Percentiles rank a stretch among this genome's conserved stretches.
Evolutionary conservation across 2,797 vertebrate genomes (phyloP).

Genomic region (Tiaroga cobitis): DNA sequence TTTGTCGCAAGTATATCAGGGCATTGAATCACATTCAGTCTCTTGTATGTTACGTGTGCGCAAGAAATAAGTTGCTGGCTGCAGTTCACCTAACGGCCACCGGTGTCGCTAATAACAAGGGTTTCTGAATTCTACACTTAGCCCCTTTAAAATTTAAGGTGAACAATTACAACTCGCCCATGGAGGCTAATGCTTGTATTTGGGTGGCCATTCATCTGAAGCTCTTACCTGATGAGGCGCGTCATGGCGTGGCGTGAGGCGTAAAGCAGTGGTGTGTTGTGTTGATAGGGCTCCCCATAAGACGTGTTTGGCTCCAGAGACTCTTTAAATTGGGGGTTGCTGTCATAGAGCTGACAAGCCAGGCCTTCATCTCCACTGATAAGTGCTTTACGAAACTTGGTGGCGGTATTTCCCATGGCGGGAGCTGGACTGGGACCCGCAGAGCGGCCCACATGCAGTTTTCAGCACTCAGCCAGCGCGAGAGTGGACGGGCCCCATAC

Average conservation of each 20-base stretch:
- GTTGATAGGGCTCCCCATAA: slow-evolving; percentile 97
- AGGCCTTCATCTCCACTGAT: slow-evolving; percentile 94
- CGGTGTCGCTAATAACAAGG: neutral
- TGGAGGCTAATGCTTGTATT: neutral
- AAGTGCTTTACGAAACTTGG: slow-evolving; percentile 97
- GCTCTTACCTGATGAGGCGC: slow-evolving; percentile 90
- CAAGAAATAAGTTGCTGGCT: neutral
- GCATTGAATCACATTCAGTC: neutral
- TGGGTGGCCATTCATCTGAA: neutral
- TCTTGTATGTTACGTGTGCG: neutral
- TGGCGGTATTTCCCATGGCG: slow-evolving; percentile 96
- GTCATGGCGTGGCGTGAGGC: slow-evolving; percentile 94
- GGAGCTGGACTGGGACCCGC: slow-evolving; percentile 4
- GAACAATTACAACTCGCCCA: neutral
- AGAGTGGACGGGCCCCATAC: slow-evolving; percentile 7
- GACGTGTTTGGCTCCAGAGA: slow-evolving; percentile 95
- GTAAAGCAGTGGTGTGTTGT: slow-evolving; percentile 97
- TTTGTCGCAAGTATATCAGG: neutral
- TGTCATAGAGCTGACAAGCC: slow-evolving; percentile 94
- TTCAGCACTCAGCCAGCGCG: slow-evolving; percentile 33
- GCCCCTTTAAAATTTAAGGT: neutral
- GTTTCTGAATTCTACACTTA: neutral
- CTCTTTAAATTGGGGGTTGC: slow-evolving; percentile 95
- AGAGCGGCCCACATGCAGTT: slow-evolving; percentile 26
- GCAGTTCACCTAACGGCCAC: neutral